Conservation (phyloP, 1,140 invertebrate species). For the Drosophila setifemur region DNA sequence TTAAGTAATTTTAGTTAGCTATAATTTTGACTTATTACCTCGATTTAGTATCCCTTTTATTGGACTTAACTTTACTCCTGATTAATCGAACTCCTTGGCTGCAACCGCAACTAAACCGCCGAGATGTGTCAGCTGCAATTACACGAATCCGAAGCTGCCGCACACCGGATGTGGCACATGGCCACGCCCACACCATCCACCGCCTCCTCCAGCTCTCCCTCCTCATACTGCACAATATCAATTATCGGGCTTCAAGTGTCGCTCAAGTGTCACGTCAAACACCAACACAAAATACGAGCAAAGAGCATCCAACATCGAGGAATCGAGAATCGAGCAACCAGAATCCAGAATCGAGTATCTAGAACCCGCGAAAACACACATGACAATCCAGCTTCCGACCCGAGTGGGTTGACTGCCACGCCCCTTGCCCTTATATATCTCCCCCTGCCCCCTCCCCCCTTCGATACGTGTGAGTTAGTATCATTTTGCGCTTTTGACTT, state of each 20-base stretch:
- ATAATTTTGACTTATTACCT: too few relatives aligned
- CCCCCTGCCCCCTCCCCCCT: neutral
- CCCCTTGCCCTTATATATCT: neutral
- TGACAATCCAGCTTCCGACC: slow-evolving; percentile 45
- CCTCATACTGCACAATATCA: slow-evolving; percentile 58
- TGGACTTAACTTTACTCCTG: neutral
- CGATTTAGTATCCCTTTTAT: too few relatives aligned
- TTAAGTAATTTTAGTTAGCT: too few relatives aligned
- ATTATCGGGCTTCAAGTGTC: slow-evolving; percentile 75
- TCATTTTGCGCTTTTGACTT: slow-evolving; percentile 52
- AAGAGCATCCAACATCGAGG: slow-evolving; percentile 20
- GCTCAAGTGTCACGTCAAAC: slow-evolving; percentile 76
- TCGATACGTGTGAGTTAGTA: slow-evolving; percentile 22
- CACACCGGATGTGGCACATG: slow-evolving; percentile 4
- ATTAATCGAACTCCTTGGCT: slow-evolving; percentile 1
- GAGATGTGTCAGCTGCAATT: slow-evolving; percentile 63
- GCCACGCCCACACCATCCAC: slow-evolving; percentile 11
- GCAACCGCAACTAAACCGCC: slow-evolving; percentile 13
- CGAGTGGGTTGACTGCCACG: slow-evolving; percentile 28
- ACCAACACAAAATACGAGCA: slow-evolving; percentile 45
- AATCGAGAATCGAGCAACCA: neutral
- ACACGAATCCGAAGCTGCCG: slow-evolving; percentile 44
- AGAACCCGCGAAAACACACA: slow-evolving; percentile 25
- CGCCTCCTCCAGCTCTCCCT: neutral
- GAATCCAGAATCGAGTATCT: neutral